Evolutionary conservation across 2,113 vertebrate genomes (phyloP), one percentile per base, ranked within the genome.

Genomic region (Triplophysa rosa): DNA sequence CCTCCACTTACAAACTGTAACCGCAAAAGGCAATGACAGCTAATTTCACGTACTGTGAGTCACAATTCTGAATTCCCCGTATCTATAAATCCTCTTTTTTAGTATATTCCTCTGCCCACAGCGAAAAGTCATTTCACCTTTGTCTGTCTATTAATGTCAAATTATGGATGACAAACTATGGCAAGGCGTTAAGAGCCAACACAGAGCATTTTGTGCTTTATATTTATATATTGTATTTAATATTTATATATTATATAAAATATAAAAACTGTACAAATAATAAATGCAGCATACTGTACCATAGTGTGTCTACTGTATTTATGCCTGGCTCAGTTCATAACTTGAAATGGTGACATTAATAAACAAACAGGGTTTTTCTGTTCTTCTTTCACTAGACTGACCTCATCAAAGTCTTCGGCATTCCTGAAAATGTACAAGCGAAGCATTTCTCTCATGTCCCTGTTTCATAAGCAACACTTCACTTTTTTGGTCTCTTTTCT

Each of bases 71-170:
- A 78, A 67, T 62, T 66, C 66, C 54, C 67, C 66, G 3, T 8
- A 4, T 82, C 26, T 21, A 52, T 26, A 67, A 78, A 61, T 75
- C 29, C 58, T 63, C 58, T 75, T 75, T 74, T 63, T 63, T 59
- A 37, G 21, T 37, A 26, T 42, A 47, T 26, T n/a, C 69, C 37
- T 68, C 66, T 47, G 67, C 68, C 62, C 12, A 71, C 66, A 17
- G 19, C 26, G 29, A 67, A 64, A 73, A 11, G 33, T 59, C 56
- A 59, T 45, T 56, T 68, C 69, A 61, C 54, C 13, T 59, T 42
- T 0, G 1, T 21, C 1, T 23, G 24, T 58, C 23, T 3, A 70
- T 6, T n/a, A 8, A 23, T 72, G n/a, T 59, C 10, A 62, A 62
- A 29, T 8, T 45, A 6, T 42, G 58, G 23, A 29, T 26, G 14